These are phyloP conservation scores for Phyllotreta striolata DNA, from an alignment of 2,888 invertebrate genomes.

Conservation along the genomic window DNA sequence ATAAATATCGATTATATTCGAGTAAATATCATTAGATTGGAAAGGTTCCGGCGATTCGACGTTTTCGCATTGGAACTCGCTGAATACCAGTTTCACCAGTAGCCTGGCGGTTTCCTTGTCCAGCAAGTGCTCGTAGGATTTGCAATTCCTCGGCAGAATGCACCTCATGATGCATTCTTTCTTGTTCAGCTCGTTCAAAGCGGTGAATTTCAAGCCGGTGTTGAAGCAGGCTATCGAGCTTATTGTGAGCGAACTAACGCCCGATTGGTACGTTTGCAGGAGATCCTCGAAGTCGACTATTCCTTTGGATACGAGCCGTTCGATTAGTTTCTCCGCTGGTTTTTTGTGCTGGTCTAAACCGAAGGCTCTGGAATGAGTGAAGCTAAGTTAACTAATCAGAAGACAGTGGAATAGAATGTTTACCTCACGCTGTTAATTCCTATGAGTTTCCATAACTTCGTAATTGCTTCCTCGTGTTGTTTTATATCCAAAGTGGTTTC, in stretches of 20 bases:
- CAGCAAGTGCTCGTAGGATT: conserved; percentile 38
- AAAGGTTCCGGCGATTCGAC: conserved; percentile 11
- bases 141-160: conserved; percentile 49
- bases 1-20: conserved; percentile 51
- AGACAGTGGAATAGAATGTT: conserved; percentile 1
- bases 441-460: conserved; percentile 42
- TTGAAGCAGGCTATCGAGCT: conserved; percentile 58
- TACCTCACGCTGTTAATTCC: conserved; percentile 45
- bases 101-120: conserved; percentile 46
- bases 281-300: conserved; percentile 54
- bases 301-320: conserved; percentile 56
- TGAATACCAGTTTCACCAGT: conserved; percentile 51
- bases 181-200: conserved; percentile 45
- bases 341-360: conserved; percentile 62
- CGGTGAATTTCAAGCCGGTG: conserved; percentile 53
- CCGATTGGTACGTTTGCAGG: conserved; percentile 59
- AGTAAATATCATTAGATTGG: conserved; percentile 35
- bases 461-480: conserved; percentile 28
- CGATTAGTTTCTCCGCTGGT: conserved; percentile 59
- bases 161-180: conserved; percentile 47
- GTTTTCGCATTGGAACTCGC: conserved; percentile 52
- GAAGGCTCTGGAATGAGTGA: conserved; percentile 57
- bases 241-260: conserved; percentile 56
- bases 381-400: background rate
- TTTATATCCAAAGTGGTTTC: conserved; percentile 23